Percentiles rank a stretch among this genome's conserved stretches.
phyloP scores from a whole-genome alignment of 2,797 vertebrate species.

The Lycodopsis pacificus region DNA sequence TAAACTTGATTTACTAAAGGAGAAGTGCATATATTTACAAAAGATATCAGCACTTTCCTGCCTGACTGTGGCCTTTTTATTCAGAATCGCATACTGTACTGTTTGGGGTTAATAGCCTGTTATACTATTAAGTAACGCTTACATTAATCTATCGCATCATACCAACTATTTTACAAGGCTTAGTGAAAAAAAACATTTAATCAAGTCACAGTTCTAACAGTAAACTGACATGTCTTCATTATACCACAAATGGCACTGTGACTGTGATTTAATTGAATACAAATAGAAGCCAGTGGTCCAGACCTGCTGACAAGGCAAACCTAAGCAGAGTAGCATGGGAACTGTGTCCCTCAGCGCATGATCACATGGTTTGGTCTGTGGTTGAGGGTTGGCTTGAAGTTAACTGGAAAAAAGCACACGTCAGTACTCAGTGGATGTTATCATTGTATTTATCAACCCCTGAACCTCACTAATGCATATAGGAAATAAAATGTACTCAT shows the following conservation, averaged over 20 bases:
- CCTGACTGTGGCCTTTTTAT: background rate
- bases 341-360: background rate
- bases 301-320: conserved; percentile 18
- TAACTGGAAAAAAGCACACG: background rate
- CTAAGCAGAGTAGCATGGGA: background rate
- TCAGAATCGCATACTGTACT: background rate
- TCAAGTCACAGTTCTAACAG: background rate
- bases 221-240: background rate
- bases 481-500: background rate
- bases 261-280: conserved; percentile 19
- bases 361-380: conserved; percentile 6
- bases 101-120: background rate
- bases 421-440: background rate
- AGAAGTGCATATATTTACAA: background rate
- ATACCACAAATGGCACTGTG: conserved; percentile 4
- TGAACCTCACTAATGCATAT: background rate
- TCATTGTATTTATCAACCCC: background rate
- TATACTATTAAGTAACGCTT: background rate
- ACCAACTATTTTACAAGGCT: background rate
- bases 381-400: background rate
- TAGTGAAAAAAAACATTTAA: background rate
- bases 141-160: background rate
- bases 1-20: background rate
- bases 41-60: background rate
- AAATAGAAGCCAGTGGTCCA: background rate